Percentiles rank a stretch among this genome's conserved stretches.
Evolutionary conservation across 2,888 invertebrate genomes (phyloP).

Genomic region (Napeogenes inachia): DNA sequence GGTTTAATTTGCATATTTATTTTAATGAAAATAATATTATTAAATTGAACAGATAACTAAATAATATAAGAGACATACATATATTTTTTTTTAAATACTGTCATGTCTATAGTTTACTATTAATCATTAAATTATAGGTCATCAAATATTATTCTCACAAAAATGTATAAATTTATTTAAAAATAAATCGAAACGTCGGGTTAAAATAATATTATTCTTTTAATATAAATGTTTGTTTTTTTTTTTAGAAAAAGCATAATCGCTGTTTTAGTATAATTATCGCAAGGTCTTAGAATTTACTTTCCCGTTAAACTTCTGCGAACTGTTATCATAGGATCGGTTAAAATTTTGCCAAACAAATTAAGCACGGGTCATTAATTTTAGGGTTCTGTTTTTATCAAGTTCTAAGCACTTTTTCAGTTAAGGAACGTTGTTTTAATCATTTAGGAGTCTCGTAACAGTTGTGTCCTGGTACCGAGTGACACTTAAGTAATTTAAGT

Average conservation of each 20-base stretch:
- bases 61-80: too few relatives aligned
- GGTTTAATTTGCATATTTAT: too few relatives aligned
- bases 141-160: too few relatives aligned
- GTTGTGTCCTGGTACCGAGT: slow-evolving; percentile 19
- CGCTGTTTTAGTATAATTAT: slow-evolving; percentile 2
- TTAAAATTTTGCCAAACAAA: slow-evolving; percentile 29
- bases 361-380: slow-evolving; percentile 29
- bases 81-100: too few relatives aligned
- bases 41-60: too few relatives aligned
- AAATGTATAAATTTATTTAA: too few relatives aligned
- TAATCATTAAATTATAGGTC: too few relatives aligned
- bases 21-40: too few relatives aligned
- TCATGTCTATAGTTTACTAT: too few relatives aligned
- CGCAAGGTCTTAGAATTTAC: slow-evolving; percentile 11
- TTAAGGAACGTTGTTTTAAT: slow-evolving; percentile 23
- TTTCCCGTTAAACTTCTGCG: slow-evolving; percentile 25
- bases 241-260: neutral
- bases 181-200: too few relatives aligned
- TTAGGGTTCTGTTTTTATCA: slow-evolving; percentile 29
- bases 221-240: neutral
- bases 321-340: slow-evolving; percentile 30
- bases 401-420: slow-evolving; percentile 29
- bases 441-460: slow-evolving; percentile 21
- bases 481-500: slow-evolving; percentile 15
- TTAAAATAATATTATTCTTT: neutral